Percentiles rank a stretch among this genome's conserved stretches.
Conservation (phyloP, 30 jellyfish, hydroid and myxozoan species). For the Haliclystus octoradiatus region DNA sequence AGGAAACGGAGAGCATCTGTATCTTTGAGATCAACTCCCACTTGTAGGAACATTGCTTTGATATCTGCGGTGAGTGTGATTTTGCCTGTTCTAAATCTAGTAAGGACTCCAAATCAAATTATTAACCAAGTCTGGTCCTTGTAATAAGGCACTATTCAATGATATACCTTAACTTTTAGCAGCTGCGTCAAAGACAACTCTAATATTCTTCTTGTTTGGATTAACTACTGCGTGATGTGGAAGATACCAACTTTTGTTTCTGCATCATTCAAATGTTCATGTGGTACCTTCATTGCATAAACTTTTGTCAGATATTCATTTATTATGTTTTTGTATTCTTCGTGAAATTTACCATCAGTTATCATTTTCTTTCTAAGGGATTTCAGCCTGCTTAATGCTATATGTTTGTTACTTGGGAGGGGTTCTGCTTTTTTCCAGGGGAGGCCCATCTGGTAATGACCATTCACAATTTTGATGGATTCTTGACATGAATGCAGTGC, state of each 20-base stretch:
- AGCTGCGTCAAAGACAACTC: slow-evolving; percentile 15
- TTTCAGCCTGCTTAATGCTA: no score
- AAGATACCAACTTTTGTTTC: background rate
- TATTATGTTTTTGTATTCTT: no score
- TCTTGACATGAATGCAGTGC: no score
- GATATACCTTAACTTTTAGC: background rate
- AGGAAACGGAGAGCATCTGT: background rate
- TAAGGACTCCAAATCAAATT: slow-evolving; percentile 2
- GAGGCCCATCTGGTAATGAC: no score
- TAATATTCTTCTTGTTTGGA: background rate
- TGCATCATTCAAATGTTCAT: no score
- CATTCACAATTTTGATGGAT: no score
- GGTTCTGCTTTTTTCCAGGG: no score
- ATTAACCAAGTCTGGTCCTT: slow-evolving; percentile 11
- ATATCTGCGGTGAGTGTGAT: slow-evolving; percentile 11
- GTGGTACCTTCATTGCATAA: slow-evolving; percentile 7
- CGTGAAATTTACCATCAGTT: no score
- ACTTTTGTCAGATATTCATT: background rate
- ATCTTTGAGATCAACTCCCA: background rate
- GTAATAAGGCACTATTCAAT: background rate
- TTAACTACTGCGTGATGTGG: background rate
- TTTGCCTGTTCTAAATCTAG: background rate
- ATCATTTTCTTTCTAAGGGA: no score
- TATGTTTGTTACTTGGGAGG: no score
- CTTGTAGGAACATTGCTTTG: slow-evolving; percentile 25